Conservation (phyloP, 2,113 vertebrate species). For the Calonectris borealis region DNA sequence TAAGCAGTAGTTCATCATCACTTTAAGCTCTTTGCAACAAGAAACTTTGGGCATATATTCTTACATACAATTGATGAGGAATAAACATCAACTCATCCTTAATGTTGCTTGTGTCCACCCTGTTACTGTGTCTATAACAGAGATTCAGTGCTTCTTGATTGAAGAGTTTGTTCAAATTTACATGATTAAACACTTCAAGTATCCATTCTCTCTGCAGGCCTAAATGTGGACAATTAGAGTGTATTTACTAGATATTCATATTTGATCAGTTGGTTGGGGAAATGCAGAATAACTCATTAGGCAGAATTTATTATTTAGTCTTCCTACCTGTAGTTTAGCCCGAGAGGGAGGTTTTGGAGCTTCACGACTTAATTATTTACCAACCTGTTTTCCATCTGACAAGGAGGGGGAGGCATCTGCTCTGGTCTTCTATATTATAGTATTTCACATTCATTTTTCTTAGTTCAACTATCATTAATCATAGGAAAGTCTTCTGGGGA, state of each 20-base stretch:
- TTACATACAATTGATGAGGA: background rate
- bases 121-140: background rate
- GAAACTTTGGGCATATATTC: background rate
- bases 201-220: background rate
- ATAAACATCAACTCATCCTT: background rate
- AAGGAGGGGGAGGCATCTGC: slow-evolving; percentile 20
- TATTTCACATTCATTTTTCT: slow-evolving; percentile 48
- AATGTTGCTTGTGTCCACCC: background rate
- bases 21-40: background rate
- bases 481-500: slow-evolving; percentile 10
- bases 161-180: background rate
- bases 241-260: slow-evolving; percentile 12
- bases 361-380: slow-evolving; percentile 53
- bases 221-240: slow-evolving; percentile 29
- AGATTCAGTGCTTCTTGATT: background rate
- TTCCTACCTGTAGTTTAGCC: slow-evolving; percentile 7
- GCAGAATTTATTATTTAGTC: slow-evolving; percentile 26
- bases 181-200: background rate
- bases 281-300: slow-evolving; percentile 48
- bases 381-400: slow-evolving; percentile 33
- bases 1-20: background rate
- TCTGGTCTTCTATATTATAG: background rate
- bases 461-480: slow-evolving; percentile 62
- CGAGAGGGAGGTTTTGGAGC: slow-evolving; percentile 13
- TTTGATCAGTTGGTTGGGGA: slow-evolving; percentile 58